Evolutionary conservation across 64 coral and sea anemone species (phyloP).

Genomic region (Montipora sp.): DNA sequence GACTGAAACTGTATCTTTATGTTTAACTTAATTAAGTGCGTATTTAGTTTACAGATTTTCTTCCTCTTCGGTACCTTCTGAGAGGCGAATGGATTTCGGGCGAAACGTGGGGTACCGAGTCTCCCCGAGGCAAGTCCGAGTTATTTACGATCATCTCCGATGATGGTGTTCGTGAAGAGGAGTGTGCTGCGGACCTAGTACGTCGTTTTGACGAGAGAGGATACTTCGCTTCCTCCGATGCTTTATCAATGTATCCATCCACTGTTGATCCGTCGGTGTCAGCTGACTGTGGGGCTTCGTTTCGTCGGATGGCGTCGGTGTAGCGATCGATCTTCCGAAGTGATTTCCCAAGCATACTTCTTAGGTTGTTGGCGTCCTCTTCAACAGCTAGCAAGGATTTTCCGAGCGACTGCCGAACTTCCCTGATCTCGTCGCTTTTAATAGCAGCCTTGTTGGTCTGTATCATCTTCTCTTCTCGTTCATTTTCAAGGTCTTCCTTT

Average conservation of each 20-base stretch:
- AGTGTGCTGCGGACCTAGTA: slow-evolving; percentile 62
- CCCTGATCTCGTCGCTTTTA: slow-evolving; percentile 88
- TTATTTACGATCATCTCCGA: slow-evolving; percentile 41
- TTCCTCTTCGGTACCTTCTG: slow-evolving; percentile 61
- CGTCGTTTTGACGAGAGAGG: slow-evolving; percentile 47
- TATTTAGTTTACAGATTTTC: slow-evolving; percentile 49
- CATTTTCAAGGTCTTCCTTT: slow-evolving; percentile 74
- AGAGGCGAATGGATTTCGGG: slow-evolving; percentile 41
- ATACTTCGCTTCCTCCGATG: slow-evolving; percentile 44
- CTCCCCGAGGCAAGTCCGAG: slow-evolving; percentile 5
- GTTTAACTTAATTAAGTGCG: no score
- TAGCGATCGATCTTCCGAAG: slow-evolving; percentile 93
- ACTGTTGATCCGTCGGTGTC: slow-evolving; percentile 60
- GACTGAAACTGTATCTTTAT: no score
- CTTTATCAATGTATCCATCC: slow-evolving; percentile 16
- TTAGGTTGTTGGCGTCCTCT: slow-evolving; percentile 86
- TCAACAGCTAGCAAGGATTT: slow-evolving; percentile 87
- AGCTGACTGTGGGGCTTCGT: slow-evolving; percentile 36
- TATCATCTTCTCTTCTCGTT: slow-evolving; percentile 65
- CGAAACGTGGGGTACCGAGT: background rate
- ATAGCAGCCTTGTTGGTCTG: slow-evolving; percentile 67
- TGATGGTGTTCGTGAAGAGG: slow-evolving; percentile 9
- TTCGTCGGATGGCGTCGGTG: slow-evolving; percentile 72
- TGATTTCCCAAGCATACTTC: slow-evolving; percentile 95
- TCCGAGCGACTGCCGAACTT: slow-evolving; percentile 80